phyloP scores from a whole-genome alignment of 2,888 invertebrate species.

The Galerucella pusilla region DNA sequence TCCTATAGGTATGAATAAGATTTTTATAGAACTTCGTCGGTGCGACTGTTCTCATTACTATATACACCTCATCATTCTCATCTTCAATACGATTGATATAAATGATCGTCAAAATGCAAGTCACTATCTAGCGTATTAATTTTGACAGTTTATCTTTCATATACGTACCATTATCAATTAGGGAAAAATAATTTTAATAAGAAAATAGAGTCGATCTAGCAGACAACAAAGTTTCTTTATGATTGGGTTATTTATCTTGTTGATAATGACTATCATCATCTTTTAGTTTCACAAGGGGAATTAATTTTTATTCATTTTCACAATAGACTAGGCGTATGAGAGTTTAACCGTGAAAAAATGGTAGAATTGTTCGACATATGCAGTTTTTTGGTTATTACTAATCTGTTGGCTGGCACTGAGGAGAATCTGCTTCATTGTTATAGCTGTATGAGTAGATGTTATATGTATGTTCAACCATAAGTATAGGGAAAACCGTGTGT shows the following conservation, averaged over 20 bases:
- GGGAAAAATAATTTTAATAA: slow-evolving; percentile 4
- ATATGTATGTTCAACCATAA: no score
- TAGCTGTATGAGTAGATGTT: no score
- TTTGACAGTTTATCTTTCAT: slow-evolving; percentile 11
- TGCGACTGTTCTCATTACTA: not conserved
- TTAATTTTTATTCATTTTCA: not conserved
- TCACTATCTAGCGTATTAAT: slow-evolving; percentile 4
- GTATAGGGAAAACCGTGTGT: no score
- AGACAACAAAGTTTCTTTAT: slow-evolving; percentile 2
- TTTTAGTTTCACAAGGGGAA: not conserved
- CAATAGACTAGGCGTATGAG: not conserved
- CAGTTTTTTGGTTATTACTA: no score
- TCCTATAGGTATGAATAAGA: not conserved
- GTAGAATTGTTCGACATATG: no score
- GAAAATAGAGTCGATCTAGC: slow-evolving; percentile 5
- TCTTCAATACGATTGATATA: slow-evolving; percentile 13
- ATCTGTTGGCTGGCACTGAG: no score
- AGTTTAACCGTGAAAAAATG: not conserved
- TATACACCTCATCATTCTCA: slow-evolving; percentile 1
- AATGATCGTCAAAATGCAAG: slow-evolving; percentile 8
- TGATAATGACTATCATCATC: not conserved
- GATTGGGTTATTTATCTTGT: slow-evolving; percentile 9
- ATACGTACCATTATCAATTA: not conserved
- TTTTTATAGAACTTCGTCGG: not conserved
- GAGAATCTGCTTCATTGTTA: no score